Evolutionary conservation across 2,797 vertebrate genomes (phyloP).

Genomic region (Trachops cirrhosus): DNA sequence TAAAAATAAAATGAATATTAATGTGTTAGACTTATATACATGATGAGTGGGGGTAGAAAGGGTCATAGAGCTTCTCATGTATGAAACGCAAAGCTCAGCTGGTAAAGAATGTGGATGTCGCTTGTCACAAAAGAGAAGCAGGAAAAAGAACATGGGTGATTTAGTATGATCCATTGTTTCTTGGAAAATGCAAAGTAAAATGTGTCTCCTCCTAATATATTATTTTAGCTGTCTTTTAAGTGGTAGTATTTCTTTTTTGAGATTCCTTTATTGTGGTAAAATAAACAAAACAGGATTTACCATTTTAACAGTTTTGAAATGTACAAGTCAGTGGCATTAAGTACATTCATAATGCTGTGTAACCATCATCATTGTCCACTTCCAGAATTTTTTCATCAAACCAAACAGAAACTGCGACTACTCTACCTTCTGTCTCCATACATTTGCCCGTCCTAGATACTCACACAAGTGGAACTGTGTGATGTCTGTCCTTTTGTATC

Average conservation of each 20-base stretch:
- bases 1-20: neutral
- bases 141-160: neutral
- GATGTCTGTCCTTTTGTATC: neutral
- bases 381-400: neutral
- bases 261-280: neutral
- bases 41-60: neutral
- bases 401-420: neutral
- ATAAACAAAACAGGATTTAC: neutral
- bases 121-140: neutral
- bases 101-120: neutral
- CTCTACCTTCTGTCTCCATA: neutral
- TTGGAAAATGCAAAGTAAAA: slow-evolving; percentile 1
- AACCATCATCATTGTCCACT: neutral
- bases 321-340: neutral
- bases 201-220: neutral
- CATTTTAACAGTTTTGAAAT: neutral
- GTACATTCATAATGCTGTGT: neutral
- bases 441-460: neutral
- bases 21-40: neutral
- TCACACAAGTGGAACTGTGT: neutral
- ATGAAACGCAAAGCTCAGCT: neutral
- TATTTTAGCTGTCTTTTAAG: neutral
- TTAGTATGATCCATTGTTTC: neutral
- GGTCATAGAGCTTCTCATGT: neutral
- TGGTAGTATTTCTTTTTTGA: neutral